Conservation (phyloP, 1,140 invertebrate species). For the Danaus plexippus region DNA sequence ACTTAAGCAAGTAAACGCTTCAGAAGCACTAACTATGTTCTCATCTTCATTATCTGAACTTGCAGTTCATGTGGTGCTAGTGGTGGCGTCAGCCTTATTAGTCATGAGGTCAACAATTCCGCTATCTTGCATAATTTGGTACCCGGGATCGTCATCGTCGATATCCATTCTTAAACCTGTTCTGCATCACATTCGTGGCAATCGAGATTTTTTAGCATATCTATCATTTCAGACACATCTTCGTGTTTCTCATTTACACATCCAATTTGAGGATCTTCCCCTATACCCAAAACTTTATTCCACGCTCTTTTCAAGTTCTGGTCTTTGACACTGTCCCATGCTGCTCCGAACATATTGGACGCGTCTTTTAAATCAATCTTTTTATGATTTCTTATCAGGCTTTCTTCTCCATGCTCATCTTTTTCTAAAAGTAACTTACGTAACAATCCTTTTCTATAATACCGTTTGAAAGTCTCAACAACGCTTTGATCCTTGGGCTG, state of each 20-base stretch:
- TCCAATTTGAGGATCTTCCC: conserved; percentile 25
- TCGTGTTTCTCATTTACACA: conserved; percentile 28
- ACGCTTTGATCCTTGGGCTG: conserved; percentile 12
- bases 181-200: conserved; percentile 5
- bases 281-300: conserved; percentile 36
- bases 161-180: conserved; percentile 9
- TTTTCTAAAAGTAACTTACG: conserved; percentile 9
- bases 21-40: conserved; percentile 27
- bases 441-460: conserved; percentile 6
- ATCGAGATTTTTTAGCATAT: conserved; percentile 18
- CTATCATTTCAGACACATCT: conserved; percentile 21
- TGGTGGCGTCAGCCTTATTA: conserved; percentile 19
- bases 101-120: conserved; percentile 26
- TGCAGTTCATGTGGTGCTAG: background rate
- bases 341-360: conserved; percentile 30
- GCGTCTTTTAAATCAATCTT: too few species aligned
- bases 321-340: conserved; percentile 31
- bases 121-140: conserved; percentile 12
- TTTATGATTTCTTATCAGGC: conserved; percentile 20
- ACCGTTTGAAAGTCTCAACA: conserved; percentile 24
- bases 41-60: conserved; percentile 29
- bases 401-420: conserved; percentile 26
- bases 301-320: conserved; percentile 40
- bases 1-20: conserved; percentile 30
- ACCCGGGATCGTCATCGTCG: conserved; percentile 7